phyloP scores from a whole-genome alignment of 2,888 invertebrate species.

The Imbricaverruca yamaguchii region DNA sequence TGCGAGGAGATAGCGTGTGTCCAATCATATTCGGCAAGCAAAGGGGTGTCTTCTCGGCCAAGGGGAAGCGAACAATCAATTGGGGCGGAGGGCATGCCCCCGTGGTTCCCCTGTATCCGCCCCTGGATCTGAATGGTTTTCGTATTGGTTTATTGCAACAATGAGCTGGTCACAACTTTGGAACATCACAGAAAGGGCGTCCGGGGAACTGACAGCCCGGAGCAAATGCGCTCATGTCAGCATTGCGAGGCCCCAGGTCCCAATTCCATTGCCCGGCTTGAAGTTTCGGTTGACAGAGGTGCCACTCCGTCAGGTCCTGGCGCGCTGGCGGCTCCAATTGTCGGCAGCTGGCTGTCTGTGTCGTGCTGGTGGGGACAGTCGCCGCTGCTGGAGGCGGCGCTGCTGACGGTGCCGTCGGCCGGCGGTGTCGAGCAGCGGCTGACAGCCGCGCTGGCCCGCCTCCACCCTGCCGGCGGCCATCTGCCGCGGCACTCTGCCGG shows the following conservation, averaged over 20 bases:
- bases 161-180: too few relatives aligned
- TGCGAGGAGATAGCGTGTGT: too few relatives aligned
- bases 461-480: neutral
- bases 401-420: neutral
- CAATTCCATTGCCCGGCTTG: neutral
- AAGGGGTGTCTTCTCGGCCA: too few relatives aligned
- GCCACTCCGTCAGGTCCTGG: too few relatives aligned
- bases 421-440: neutral
- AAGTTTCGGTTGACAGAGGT: neutral
- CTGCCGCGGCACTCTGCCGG: neutral
- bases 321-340: neutral
- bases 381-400: neutral
- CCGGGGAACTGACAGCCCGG: too few relatives aligned
- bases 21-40: too few relatives aligned
- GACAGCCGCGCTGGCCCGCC: neutral
- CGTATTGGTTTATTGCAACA: too few relatives aligned
- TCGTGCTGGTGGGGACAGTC: neutral
- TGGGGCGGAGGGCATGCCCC: too few relatives aligned
- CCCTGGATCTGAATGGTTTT: too few relatives aligned
- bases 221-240: neutral
- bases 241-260: neutral
- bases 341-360: neutral
- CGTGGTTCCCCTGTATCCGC: too few relatives aligned
- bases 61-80: too few relatives aligned
- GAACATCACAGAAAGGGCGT: too few relatives aligned